A percentile compares a stretch with the other conserved stretches of the same genome.
Conservation (phyloP, 1,140 invertebrate genomes). For the Asobara japonica region DNA sequence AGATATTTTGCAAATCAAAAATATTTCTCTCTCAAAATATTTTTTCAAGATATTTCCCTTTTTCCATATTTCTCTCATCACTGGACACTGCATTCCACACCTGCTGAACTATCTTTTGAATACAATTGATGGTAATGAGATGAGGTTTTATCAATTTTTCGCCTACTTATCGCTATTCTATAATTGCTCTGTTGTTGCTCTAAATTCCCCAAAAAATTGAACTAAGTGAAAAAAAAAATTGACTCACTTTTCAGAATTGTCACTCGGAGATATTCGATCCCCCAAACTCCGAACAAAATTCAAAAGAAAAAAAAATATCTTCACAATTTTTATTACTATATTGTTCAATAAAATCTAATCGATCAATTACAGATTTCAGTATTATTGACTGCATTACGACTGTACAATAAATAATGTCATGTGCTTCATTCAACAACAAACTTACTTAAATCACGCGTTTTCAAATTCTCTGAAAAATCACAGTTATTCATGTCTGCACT, state of each 20-base stretch:
- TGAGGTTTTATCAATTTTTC: not conserved
- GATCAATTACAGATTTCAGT: not conserved
- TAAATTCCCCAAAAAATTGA: not conserved
- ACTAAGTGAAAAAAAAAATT: not conserved
- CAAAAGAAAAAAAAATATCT: not conserved
- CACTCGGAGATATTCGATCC: not conserved
- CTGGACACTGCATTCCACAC: no score
- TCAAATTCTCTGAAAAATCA: slow-evolving; percentile 31
- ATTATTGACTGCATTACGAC: slow-evolving; percentile 42
- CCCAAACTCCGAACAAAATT: not conserved
- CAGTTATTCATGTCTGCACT: slow-evolving; percentile 25
- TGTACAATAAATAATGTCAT: slow-evolving; percentile 58
- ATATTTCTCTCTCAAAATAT: no score
- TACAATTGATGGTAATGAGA: not conserved
- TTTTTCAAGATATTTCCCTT: no score
- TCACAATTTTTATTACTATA: no score
- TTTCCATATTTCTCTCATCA: no score
- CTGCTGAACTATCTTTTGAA: not conserved
- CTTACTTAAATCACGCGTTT: slow-evolving; percentile 11
- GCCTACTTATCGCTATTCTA: not conserved
- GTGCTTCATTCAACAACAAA: slow-evolving; percentile 46
- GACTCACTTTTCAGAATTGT: not conserved
- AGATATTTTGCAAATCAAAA: no score
- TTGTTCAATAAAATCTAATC: no score
- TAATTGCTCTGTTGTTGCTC: not conserved